Conservation (phyloP, 2,888 invertebrate species). For the Diaperis boleti region DNA sequence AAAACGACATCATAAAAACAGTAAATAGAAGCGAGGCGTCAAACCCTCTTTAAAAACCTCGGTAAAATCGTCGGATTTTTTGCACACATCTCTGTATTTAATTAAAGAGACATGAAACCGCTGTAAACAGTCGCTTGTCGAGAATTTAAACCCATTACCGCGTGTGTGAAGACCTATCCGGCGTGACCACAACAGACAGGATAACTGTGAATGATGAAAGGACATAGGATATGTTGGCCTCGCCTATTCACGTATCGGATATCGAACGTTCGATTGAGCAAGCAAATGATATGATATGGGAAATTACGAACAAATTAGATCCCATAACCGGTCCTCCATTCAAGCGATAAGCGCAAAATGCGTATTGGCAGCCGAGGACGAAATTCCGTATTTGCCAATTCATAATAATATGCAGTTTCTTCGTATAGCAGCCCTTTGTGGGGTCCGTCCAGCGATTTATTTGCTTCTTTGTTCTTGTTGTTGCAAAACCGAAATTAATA, state of each 20-base stretch:
- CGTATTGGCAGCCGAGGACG: too few species aligned
- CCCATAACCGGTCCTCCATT: slow-evolving; percentile 56
- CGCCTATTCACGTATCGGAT: slow-evolving; percentile 50
- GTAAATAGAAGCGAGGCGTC: neutral
- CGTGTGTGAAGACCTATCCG: slow-evolving; percentile 47
- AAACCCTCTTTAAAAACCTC: neutral
- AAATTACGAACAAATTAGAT: slow-evolving; percentile 65
- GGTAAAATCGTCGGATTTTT: neutral
- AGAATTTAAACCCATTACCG: slow-evolving; percentile 46
- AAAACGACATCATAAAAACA: neutral
- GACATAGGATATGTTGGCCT: slow-evolving; percentile 42
- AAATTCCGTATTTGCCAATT: neutral
- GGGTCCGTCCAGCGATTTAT: too few species aligned
- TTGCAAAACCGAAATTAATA: too few species aligned
- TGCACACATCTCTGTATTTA: neutral
- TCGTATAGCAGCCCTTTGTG: too few species aligned
- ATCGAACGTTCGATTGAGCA: slow-evolving; percentile 57
- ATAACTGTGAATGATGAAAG: slow-evolving; percentile 35
- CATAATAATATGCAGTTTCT: too few species aligned
- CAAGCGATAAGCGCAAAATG: neutral
- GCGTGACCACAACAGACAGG: slow-evolving; percentile 48
- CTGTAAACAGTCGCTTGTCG: slow-evolving; percentile 37
- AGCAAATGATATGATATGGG: slow-evolving; percentile 65
- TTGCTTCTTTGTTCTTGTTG: too few species aligned
- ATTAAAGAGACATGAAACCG: slow-evolving; percentile 37